Evolutionary conservation across 2,797 vertebrate genomes (phyloP), one percentile per base, ranked within the genome.

Genomic region (Microctenopoma stevenorrisi): DNA sequence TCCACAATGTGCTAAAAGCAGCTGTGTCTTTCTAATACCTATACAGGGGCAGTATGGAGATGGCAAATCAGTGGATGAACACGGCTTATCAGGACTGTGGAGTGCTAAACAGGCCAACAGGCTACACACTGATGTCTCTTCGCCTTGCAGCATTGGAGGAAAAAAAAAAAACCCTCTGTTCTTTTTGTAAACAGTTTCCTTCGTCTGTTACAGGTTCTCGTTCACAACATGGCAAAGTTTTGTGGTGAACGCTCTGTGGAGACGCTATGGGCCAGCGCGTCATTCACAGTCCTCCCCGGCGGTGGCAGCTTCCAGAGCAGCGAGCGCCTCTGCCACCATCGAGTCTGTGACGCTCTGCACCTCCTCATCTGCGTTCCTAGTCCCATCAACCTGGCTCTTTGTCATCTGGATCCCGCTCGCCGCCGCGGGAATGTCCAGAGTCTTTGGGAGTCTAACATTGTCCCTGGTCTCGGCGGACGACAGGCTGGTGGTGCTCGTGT

Each of bases 241-340:
- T 16, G 0, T 28, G n/a, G 64, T 33, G 0, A 61, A 35, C 9
- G 22, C 25, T 53, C 57, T 10, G 37, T 69, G 7, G 15, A 51
- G 62, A 0, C 30, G 1, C 16, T 66, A 14, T 1, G 11, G 16
- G 2, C 1, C 11, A 22, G 22, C 16, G 38, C 11, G 48, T 92
- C 88, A 94, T 4, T 96, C 96, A 1, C 63, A 72, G 1, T 98
- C 96, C 90, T 98, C 97, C 15, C 96, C 97, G 0, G 96, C 96
- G 0, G 96, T 98, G 38, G 97, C 97, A 5, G 96, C 96, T 76
- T 96, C 97, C 49, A 99, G 67, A 1, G 97, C 97, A 0, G 96
- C 97, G 0, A 99, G 95, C 15, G 97, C 97, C 86, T 97, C 98
- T 0, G 96, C 97, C 67, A 99, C 94, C 68, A 96, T 98, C 0